phyloP scores from a whole-genome alignment of 2,113 vertebrate species.

The Columba livia region DNA sequence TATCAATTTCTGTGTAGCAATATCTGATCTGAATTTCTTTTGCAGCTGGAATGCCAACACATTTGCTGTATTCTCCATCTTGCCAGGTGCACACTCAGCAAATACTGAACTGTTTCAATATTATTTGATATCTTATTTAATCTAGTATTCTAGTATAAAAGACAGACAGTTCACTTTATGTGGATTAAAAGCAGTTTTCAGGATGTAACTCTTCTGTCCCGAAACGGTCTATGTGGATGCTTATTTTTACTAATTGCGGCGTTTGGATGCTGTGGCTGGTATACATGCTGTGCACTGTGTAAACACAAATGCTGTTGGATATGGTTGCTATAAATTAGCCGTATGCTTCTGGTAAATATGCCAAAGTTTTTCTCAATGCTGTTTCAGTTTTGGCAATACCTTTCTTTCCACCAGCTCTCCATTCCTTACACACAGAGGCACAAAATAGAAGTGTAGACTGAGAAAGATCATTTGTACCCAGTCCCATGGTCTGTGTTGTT shows the following conservation, averaged over 20 bases:
- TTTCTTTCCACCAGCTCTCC: not conserved
- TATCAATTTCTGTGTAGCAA: conserved; percentile 24
- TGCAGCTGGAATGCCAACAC: not conserved
- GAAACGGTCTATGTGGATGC: not conserved
- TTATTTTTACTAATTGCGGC: not conserved
- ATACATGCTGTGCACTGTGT: not conserved
- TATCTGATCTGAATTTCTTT: conserved; percentile 49
- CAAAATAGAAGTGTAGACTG: not conserved
- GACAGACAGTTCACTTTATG: conserved; percentile 37
- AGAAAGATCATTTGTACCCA: not conserved
- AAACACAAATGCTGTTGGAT: not conserved
- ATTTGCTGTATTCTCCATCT: conserved; percentile 12
- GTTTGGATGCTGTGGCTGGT: not conserved
- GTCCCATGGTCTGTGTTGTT: not conserved
- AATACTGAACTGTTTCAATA: conserved; percentile 23
- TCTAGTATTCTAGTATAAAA: conserved; percentile 48
- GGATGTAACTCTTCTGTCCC: conserved; percentile 26
- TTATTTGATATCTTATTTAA: conserved; percentile 57
- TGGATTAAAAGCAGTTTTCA: conserved; percentile 59
- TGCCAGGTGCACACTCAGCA: not conserved
- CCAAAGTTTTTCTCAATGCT: not conserved
- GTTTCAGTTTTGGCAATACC: not conserved
- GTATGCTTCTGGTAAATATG: not conserved
- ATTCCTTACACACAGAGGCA: not conserved
- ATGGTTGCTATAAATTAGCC: not conserved